Conservation (phyloP, 2,888 invertebrate genomes). For the Tenthredo mesomela region DNA sequence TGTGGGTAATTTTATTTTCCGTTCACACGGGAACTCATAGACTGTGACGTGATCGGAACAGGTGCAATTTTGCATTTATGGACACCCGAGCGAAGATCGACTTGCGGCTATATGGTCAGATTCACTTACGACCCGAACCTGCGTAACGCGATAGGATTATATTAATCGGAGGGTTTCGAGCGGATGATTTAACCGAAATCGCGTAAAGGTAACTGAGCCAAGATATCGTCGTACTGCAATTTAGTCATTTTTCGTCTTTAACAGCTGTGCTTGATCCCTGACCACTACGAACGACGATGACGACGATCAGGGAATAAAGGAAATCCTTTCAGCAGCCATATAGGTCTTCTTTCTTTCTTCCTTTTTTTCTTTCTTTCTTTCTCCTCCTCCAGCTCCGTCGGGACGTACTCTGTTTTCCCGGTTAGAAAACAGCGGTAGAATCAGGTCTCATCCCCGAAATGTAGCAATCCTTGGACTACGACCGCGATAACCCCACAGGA, state of each 20-base stretch:
- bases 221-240: background rate
- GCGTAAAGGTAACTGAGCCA: background rate
- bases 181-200: background rate
- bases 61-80: constrained; percentile 3
- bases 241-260: background rate
- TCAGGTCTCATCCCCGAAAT: constrained; percentile 14
- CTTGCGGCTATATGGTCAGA: background rate
- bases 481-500: constrained; percentile 48
- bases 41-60: constrained; percentile 17
- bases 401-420: background rate
- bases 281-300: too few relatives aligned
- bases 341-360: background rate
- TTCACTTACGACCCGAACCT: background rate
- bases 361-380: background rate
- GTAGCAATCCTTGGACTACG: constrained; percentile 41
- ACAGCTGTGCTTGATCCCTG: background rate
- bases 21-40: constrained; percentile 2
- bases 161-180: background rate
- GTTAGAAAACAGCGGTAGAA: background rate
- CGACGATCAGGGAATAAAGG: background rate
- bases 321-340: background rate
- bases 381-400: background rate
- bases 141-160: background rate
- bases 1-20: too few relatives aligned
- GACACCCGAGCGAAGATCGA: background rate